These are phyloP conservation scores for Octodonta nipae DNA, from an alignment of 2,888 invertebrate species.

Conservation along the genomic window DNA sequence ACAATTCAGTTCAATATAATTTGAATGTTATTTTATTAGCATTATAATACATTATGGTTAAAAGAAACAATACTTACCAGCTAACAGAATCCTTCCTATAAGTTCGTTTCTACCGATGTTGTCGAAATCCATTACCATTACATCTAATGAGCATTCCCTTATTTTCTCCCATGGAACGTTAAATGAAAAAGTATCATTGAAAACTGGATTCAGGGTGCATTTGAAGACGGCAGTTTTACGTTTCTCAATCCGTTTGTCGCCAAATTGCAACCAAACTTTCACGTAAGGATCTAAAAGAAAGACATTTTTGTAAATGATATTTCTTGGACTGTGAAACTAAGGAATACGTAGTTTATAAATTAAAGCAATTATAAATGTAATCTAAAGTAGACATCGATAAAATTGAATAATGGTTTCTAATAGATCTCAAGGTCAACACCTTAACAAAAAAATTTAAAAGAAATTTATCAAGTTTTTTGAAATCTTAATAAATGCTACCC, in stretches of 20 bases:
- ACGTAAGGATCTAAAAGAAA: conserved; percentile 93
- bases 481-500: too few species aligned
- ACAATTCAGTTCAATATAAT: too few species aligned
- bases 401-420: too few species aligned
- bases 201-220: conserved; percentile 87
- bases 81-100: conserved; percentile 82
- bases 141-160: conserved; percentile 82
- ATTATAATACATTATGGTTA: background rate
- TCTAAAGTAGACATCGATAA: too few species aligned
- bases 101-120: conserved; percentile 88
- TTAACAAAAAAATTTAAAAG: too few species aligned
- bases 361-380: too few species aligned
- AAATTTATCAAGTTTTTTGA: too few species aligned
- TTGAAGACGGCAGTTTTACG: conserved; percentile 90
- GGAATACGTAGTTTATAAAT: too few species aligned
- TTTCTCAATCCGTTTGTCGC: conserved; percentile 87
- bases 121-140: conserved; percentile 95
- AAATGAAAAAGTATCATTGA: conserved; percentile 91
- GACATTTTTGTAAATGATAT: too few species aligned
- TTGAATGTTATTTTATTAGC: too few species aligned
- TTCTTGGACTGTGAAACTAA: too few species aligned
- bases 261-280: conserved; percentile 94
- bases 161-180: conserved; percentile 96
- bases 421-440: too few species aligned
- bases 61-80: conserved; percentile 50